Evolutionary conservation across 2,113 vertebrate genomes (phyloP).

Genomic region (Agapornis roseicollis): DNA sequence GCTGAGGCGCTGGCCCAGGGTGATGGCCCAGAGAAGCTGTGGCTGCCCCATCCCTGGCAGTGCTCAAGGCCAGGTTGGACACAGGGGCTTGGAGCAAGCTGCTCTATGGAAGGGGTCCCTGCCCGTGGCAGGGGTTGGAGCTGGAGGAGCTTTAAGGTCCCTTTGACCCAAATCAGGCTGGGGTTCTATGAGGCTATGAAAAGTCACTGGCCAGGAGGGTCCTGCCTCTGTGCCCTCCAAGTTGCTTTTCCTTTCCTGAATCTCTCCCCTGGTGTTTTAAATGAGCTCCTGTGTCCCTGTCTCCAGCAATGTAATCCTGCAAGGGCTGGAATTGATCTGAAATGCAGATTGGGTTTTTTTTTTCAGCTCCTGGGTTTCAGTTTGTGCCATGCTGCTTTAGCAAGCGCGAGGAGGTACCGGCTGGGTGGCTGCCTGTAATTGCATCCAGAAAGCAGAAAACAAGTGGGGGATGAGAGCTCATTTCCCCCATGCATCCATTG

Average conservation of each 20-base stretch:
- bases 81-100: background rate
- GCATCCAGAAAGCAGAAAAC: background rate
- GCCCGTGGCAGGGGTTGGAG: background rate
- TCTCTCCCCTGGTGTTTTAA: background rate
- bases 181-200: background rate
- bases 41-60: too few relatives aligned
- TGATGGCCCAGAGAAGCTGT: too few relatives aligned
- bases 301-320: background rate
- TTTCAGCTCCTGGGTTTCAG: background rate
- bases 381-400: slow-evolving; percentile 14
- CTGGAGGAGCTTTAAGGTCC: background rate
- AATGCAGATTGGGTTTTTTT: slow-evolving; percentile 8
- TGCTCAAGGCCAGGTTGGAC: too few relatives aligned
- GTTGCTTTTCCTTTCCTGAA: background rate
- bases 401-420: background rate
- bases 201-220: background rate
- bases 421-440: slow-evolving; percentile 37
- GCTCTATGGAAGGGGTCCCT: background rate
- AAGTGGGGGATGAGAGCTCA: background rate
- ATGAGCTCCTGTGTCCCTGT: background rate
- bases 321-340: slow-evolving; percentile 18
- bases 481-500: background rate
- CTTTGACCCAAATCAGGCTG: background rate
- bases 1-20: too few relatives aligned
- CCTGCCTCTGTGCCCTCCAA: background rate